A percentile compares a stretch with the other conserved stretches of the same genome.
Evolutionary conservation across 2,888 invertebrate genomes (phyloP).

Genomic region (Cryptocephalus primarius): DNA sequence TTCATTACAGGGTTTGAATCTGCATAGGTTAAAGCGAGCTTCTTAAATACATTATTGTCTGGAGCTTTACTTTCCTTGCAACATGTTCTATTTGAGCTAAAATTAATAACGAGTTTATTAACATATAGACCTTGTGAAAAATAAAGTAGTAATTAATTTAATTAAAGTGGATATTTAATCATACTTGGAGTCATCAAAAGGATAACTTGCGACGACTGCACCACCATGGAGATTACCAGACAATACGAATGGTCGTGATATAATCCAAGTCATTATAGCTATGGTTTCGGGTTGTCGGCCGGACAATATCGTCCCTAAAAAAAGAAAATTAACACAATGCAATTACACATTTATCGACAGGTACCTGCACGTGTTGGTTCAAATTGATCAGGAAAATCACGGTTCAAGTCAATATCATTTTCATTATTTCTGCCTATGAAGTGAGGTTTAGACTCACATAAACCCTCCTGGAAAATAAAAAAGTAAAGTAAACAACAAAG

Average conservation of each 20-base stretch:
- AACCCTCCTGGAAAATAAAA: conserved; percentile 56
- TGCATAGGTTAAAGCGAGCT: conserved; percentile 68
- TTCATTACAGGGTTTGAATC: conserved; percentile 65
- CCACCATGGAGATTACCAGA: conserved; percentile 96
- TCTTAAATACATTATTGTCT: conserved; percentile 70
- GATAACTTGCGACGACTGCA: conserved; percentile 95
- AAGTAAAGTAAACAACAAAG: too few species aligned
- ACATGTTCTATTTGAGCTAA: conserved; percentile 45
- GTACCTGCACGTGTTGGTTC: conserved; percentile 28
- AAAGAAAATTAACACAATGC: background rate
- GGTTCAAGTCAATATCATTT: conserved; percentile 71
- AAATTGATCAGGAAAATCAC: conserved; percentile 89
- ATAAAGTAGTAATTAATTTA: background rate
- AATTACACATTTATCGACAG: background rate
- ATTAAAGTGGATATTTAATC: conserved; percentile 5
- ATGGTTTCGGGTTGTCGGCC: conserved; percentile 76
- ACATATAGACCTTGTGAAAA: background rate
- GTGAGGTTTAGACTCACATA: conserved; percentile 56
- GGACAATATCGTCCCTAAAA: conserved; percentile 39
- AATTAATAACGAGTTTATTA: conserved; percentile 8
- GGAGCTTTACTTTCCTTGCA: conserved; percentile 68
- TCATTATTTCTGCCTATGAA: conserved; percentile 73
- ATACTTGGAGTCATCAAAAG: conserved; percentile 79
- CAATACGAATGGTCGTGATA: conserved; percentile 76
- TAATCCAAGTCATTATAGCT: conserved; percentile 83